Conservation (phyloP, 1,140 invertebrate species). For the Drosophila micromelanica region DNA sequence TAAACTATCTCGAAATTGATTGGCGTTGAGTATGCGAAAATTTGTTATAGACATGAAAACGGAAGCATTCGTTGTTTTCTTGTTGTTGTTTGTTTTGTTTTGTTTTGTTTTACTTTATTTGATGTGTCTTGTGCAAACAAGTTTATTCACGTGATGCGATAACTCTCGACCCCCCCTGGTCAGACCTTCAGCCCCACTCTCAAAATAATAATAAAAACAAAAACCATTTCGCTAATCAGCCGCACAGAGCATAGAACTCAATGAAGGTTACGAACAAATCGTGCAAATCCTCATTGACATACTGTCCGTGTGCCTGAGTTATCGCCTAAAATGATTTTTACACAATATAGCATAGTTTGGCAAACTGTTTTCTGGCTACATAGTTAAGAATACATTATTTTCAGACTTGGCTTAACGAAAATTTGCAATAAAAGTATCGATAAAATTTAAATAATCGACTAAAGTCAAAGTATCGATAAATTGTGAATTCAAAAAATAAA, state of each 20-base stretch:
- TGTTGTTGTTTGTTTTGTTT: too few relatives aligned
- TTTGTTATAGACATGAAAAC: constrained; percentile 63
- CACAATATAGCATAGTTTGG: constrained; percentile 9
- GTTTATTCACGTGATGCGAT: constrained; percentile 67
- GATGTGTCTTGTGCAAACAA: constrained; percentile 48
- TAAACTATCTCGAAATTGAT: constrained; percentile 75
- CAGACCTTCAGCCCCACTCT: neutral
- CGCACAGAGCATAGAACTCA: constrained; percentile 37
- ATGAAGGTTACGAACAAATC: constrained; percentile 30
- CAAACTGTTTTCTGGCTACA: neutral
- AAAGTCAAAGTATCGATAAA: too few relatives aligned
- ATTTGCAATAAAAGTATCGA: too few relatives aligned
- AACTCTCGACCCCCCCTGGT: neutral
- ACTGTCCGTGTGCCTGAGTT: constrained; percentile 15
- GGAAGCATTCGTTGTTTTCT: constrained; percentile 38
- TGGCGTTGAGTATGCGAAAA: constrained; percentile 73
- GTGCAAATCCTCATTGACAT: constrained; percentile 9
- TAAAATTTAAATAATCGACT: too few relatives aligned
- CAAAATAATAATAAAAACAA: constrained; percentile 17
- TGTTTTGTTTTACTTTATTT: constrained; percentile 1
- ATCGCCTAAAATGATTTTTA: constrained; percentile 10
- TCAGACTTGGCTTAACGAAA: too few relatives aligned
- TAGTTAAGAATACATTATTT: neutral
- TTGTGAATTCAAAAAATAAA: too few relatives aligned
- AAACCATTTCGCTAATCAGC: constrained; percentile 59